Evolutionary conservation across 2,113 vertebrate species (phyloP).

Genomic region (Pluvianellus socialis): DNA sequence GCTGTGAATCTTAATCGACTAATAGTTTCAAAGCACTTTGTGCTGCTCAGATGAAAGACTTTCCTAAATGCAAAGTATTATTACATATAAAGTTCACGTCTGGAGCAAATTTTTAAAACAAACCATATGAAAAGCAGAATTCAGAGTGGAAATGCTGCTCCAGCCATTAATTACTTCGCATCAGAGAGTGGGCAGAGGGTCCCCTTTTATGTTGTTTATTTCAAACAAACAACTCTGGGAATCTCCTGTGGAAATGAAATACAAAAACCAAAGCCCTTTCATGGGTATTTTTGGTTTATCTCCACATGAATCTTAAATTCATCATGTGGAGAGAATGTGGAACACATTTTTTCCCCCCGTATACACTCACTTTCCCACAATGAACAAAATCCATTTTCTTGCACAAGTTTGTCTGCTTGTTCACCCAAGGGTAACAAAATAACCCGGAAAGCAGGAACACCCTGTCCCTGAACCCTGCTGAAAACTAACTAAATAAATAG

Average conservation of each 20-base stretch:
- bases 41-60: conserved; percentile 37
- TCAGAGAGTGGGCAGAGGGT: conserved; percentile 8
- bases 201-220: conserved; percentile 49
- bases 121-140: conserved; percentile 52
- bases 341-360: neutral
- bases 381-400: conserved; percentile 41
- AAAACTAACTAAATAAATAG: conserved; percentile 17
- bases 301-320: conserved; percentile 49
- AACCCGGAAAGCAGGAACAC: conserved; percentile 41
- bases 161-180: conserved; percentile 15
- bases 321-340: conserved; percentile 53
- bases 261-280: conserved; percentile 37
- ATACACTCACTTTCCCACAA: conserved; percentile 47
- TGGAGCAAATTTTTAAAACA: conserved; percentile 51
- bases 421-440: conserved; percentile 36
- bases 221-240: conserved; percentile 51
- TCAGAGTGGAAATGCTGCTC: conserved; percentile 33
- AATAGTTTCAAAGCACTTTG: conserved; percentile 14
- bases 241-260: conserved; percentile 48
- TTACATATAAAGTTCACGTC: conserved; percentile 19
- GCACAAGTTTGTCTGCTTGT: conserved; percentile 26
- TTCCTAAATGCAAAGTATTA: neutral
- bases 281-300: conserved; percentile 60
- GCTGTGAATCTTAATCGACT: neutral
- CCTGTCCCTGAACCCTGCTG: conserved; percentile 16